A percentile compares a stretch with the other conserved stretches of the same genome.
Evolutionary conservation across 2,888 invertebrate species (phyloP).

Genomic region (Agonopterix alstromeriana): DNA sequence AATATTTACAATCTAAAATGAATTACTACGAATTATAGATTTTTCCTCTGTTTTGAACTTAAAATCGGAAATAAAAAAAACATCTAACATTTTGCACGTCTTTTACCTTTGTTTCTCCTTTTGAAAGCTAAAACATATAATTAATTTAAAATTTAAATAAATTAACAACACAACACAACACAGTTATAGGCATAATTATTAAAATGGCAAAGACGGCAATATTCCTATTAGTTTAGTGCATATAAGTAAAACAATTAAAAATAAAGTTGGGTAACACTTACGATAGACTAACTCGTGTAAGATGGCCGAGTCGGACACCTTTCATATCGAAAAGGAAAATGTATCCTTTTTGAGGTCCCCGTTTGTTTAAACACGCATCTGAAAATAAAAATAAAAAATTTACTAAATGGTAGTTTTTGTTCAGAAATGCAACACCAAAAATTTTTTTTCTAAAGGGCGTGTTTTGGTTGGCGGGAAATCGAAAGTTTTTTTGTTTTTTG

Average conservation of each 20-base stretch:
- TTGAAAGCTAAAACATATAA: conserved; percentile 65
- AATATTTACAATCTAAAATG: background rate
- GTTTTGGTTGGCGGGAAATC: no score
- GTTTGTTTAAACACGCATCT: conserved; percentile 75
- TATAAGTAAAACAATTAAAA: no score
- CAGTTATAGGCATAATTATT: background rate
- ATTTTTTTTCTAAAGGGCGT: no score
- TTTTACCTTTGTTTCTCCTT: conserved; percentile 72
- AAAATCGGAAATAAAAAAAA: no score
- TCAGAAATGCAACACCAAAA: background rate
- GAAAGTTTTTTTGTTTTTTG: no score
- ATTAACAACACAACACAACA: no score
- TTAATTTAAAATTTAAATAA: conserved; percentile 12
- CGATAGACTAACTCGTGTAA: conserved; percentile 76
- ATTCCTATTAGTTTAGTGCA: no score
- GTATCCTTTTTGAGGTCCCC: conserved; percentile 79
- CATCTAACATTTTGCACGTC: conserved; percentile 2
- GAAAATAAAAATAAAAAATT: conserved; percentile 21
- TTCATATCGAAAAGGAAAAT: conserved; percentile 82
- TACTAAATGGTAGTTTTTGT: conserved; percentile 4
- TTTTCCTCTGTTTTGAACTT: no score
- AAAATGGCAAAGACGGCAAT: conserved; percentile 13
- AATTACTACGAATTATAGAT: background rate
- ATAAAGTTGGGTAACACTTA: conserved; percentile 33
- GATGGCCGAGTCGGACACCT: conserved; percentile 78